Conservation (phyloP, 2,888 invertebrate species). For the Dendrolimus houi region DNA sequence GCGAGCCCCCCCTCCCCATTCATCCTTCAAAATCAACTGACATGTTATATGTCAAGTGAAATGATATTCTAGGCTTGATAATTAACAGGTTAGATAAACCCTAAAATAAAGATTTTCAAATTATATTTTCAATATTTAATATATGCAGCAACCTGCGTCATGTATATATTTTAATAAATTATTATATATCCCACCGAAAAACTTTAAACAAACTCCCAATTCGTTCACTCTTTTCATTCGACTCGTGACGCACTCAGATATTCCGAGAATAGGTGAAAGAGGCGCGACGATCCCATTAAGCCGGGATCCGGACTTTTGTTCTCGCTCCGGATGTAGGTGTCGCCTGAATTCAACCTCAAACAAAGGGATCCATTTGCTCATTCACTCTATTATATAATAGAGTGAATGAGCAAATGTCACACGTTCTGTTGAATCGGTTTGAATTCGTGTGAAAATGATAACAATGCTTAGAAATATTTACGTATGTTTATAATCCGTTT, state of each 20-base stretch:
- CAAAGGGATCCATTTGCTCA: slow-evolving; percentile 25
- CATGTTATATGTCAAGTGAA: too few relatives aligned
- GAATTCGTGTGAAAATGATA: not conserved
- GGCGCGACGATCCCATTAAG: slow-evolving; percentile 22
- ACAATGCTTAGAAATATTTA: not conserved
- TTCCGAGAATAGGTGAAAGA: slow-evolving; percentile 7
- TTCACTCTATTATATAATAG: slow-evolving; percentile 12
- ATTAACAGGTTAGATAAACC: too few relatives aligned
- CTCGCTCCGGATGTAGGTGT: slow-evolving; percentile 16
- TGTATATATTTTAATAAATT: too few relatives aligned
- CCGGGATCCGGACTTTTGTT: slow-evolving; percentile 21
- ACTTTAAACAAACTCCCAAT: not conserved
- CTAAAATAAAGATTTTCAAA: too few relatives aligned
- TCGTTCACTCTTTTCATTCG: not conserved
- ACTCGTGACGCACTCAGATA: not conserved
- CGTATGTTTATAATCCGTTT: too few relatives aligned
- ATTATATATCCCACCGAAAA: too few relatives aligned
- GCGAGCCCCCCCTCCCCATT: too few relatives aligned
- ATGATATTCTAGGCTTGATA: too few relatives aligned
- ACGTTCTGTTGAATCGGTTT: not conserved
- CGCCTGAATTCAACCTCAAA: slow-evolving; percentile 26
- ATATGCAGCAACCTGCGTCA: too few relatives aligned
- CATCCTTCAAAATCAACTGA: too few relatives aligned
- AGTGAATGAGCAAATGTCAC: too few relatives aligned
- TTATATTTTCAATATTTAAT: too few relatives aligned